Evolutionary conservation across 2,113 vertebrate genomes (phyloP), one percentile per base, ranked within the genome.

Genomic region (Azemiops feae): DNA sequence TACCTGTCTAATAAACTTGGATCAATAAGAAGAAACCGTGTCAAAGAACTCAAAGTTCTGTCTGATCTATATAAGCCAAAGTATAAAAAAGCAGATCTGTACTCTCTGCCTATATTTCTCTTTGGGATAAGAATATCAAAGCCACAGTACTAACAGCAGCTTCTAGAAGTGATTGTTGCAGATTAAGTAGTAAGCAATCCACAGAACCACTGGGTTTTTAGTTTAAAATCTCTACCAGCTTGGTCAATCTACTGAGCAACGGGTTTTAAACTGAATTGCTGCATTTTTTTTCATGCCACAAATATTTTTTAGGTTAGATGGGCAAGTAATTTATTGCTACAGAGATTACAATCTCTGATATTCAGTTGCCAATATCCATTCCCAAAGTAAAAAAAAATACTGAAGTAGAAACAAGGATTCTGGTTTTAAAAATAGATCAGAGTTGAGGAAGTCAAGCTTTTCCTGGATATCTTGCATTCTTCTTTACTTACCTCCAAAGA

Each of bases 301-400:
- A 94, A 90, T 2, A 23, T 20, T 45, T 94, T 93, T 94, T 30
- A 92, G 64, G 64, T 22, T n/a, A 74, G 22, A 53, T 50, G 81
- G 52, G 81, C 89, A 90, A 2, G 23, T 89, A 93, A 85, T 14
- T 57, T 14, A 89, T 95, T 95, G 92, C 92, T 94, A 91, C 92
- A 87, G 90, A 50, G 87, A 96, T 64, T 22, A 11, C 27, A 87
- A 30, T 27, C 45, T 27, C 11, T 52, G 34, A 43, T 81, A 43
- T 43, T 43, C 18, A 2, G 6, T n/a, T n/a, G 2, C 16, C 47
- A 14, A 53, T 14, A 18, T 52, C 86, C 27, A n/a, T 87, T 53
- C 86, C 10, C 25, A 47, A 47, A 12, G 1, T 47, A 50, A 81
- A 39, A 39, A 39, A 39, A 39, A 60, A 60, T 34, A 22, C 34